These are phyloP conservation scores for Willowsia nigromaculata DNA, from an alignment of 2,888 invertebrate species.

Conservation along the genomic window DNA sequence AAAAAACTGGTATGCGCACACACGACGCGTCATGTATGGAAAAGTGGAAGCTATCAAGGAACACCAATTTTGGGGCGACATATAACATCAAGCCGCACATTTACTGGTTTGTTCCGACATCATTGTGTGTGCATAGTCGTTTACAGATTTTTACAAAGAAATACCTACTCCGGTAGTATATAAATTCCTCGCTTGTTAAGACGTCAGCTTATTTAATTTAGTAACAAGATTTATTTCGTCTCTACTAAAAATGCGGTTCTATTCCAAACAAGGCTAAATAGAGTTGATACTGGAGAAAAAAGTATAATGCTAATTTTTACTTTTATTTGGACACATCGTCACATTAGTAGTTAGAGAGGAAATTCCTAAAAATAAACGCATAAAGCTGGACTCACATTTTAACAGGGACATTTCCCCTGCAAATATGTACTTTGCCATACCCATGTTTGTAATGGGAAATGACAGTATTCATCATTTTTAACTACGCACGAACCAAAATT, in stretches of 20 bases:
- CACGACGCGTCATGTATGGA: slow-evolving; percentile 1
- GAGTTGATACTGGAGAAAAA: not conserved
- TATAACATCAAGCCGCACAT: not conserved
- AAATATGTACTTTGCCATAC: not conserved
- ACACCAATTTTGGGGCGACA: slow-evolving; percentile 36
- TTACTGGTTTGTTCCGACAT: not conserved
- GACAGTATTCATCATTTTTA: not conserved
- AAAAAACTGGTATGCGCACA: not conserved
- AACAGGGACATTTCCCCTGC: not conserved
- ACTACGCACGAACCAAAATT: not conserved
- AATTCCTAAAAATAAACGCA: not conserved
- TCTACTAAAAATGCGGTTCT: slow-evolving; percentile 3
- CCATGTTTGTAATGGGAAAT: not conserved
- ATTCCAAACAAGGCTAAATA: slow-evolving; percentile 16
- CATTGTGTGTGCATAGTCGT: not conserved
- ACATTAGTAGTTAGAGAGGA: not conserved
- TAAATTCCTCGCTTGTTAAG: slow-evolving; percentile 39
- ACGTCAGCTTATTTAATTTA: slow-evolving; percentile 46
- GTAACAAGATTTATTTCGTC: slow-evolving; percentile 39
- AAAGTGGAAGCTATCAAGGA: slow-evolving; percentile 39
- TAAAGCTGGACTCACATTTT: not conserved
- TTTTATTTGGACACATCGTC: slow-evolving; percentile 2
- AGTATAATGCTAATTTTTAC: slow-evolving; percentile 42
- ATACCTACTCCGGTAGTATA: no score
- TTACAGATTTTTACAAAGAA: not conserved